Conservation (phyloP, 2,113 vertebrate genomes). For the Ibidorhyncha struthersii region DNA sequence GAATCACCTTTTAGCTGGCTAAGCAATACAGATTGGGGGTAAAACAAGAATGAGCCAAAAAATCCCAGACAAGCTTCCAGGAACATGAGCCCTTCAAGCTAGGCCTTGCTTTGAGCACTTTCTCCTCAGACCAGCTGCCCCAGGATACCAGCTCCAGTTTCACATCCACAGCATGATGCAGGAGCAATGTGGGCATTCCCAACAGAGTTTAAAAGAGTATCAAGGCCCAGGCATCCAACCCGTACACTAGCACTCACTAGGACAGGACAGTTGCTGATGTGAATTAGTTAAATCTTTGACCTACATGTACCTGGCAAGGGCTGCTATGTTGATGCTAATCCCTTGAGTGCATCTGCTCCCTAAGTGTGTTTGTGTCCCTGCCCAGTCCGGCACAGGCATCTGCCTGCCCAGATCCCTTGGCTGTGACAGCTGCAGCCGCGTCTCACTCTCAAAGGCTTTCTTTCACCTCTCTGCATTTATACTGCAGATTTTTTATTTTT, state of each 20-base stretch:
- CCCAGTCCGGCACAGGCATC: background rate
- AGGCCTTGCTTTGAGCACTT: background rate
- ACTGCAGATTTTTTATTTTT: background rate
- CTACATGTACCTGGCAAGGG: background rate
- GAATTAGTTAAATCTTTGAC: conserved; percentile 12
- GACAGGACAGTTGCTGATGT: background rate
- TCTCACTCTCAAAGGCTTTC: background rate
- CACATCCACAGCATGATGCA: background rate
- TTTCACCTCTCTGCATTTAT: background rate
- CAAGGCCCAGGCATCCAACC: background rate
- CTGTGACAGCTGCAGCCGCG: background rate
- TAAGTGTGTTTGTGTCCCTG: background rate
- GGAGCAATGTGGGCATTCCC: background rate
- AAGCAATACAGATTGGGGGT: background rate
- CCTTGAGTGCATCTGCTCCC: background rate
- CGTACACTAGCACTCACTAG: fast-evolving
- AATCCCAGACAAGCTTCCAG: background rate
- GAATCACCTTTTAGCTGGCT: background rate
- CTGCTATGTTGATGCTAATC: conserved; percentile 31
- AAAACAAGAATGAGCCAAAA: background rate
- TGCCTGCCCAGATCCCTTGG: background rate
- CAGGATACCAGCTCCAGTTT: background rate
- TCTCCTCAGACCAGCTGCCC: background rate
- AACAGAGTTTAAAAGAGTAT: background rate
- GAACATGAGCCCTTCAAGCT: background rate